These are phyloP conservation scores for Psophia crepitans DNA, from an alignment of 2,113 vertebrate genomes.

Conservation along the genomic window DNA sequence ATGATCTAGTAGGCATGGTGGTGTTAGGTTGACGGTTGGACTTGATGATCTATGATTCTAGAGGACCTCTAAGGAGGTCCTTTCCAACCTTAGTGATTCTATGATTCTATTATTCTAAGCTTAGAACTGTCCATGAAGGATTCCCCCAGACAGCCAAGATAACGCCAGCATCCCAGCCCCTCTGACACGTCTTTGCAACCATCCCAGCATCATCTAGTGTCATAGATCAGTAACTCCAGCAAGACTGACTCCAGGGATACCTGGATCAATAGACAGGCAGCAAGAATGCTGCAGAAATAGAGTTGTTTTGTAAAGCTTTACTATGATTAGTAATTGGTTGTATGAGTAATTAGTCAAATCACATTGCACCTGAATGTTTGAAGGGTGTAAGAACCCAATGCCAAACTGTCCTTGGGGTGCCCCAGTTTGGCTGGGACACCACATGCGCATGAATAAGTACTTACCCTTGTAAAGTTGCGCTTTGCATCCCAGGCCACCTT, in stretches of 20 bases:
- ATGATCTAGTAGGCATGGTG: too few relatives aligned
- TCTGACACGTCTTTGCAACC: not conserved
- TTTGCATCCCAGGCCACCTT: not conserved
- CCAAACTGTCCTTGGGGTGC: accelerated
- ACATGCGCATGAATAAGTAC: not conserved
- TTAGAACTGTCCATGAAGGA: not conserved
- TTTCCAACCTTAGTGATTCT: too few relatives aligned
- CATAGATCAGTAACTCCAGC: not conserved
- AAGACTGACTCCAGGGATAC: not conserved
- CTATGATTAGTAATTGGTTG: too few relatives aligned
- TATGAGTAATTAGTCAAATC: not conserved
- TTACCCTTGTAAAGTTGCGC: not conserved
- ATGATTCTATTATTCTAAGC: too few relatives aligned
- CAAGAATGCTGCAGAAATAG: not conserved
- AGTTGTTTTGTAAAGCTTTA: not conserved
- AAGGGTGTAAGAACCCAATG: not conserved
- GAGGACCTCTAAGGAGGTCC: too few relatives aligned
- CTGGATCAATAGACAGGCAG: not conserved
- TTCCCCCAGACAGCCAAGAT: not conserved
- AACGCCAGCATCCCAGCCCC: not conserved
- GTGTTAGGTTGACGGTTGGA: too few relatives aligned
- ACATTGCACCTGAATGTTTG: accelerated
- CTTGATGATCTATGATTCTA: too few relatives aligned
- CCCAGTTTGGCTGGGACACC: not conserved
- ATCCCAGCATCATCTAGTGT: not conserved